Base-by-base conservation (phyloP, 2,888 invertebrate species). In the Drosophila robusta region DNA sequence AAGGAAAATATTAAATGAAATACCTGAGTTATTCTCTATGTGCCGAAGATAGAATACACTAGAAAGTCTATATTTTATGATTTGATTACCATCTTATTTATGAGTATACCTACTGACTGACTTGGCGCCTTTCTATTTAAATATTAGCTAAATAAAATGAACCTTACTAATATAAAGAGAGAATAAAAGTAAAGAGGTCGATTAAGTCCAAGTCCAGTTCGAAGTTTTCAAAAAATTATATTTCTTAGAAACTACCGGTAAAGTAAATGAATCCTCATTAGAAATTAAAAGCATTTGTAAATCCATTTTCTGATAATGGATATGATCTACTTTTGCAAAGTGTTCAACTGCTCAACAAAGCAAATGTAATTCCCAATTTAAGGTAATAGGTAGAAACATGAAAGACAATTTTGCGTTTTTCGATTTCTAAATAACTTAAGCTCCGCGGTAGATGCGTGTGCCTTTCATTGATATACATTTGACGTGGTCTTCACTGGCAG, bases 341-440 rank as follows among this genome's bases (percentile, higher is more conserved):
- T 18, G 7, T 11, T n/a, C 6, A 14, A 12, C 8, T 1, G 16
- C 29, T 9, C 8, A 2, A 24, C 29, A 47, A 22, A 52, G 42
- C 22, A 8, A 29, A 41, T 18, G 34, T 14, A 29, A 14, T 14
- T 4, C 29, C 0, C 11, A 4, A 8, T 4, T 11, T 11, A 57
- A 16, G 11, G 39, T 29, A 51, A 57, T 41, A 29, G 4, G 36
- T 36, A 14, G 8, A 41, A 41, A 44, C 18, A 51, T 73, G 49
- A 70, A 54, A 64, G 52, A 42, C 26, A 52, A 51, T 45, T 49
- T 47, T 46, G 9, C n/a, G 16, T 18, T 38, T 38, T 58, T 58
- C 44, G 41, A 36, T 47, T 34, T 51, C n/a, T 47, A 8, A 42
- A 47, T 49, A 50, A 63, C 60, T 72, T 61, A n/a, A 45, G 4